These are phyloP conservation scores for Heterotis niloticus DNA, from an alignment of 2,113 vertebrate species.

Conservation along the genomic window DNA sequence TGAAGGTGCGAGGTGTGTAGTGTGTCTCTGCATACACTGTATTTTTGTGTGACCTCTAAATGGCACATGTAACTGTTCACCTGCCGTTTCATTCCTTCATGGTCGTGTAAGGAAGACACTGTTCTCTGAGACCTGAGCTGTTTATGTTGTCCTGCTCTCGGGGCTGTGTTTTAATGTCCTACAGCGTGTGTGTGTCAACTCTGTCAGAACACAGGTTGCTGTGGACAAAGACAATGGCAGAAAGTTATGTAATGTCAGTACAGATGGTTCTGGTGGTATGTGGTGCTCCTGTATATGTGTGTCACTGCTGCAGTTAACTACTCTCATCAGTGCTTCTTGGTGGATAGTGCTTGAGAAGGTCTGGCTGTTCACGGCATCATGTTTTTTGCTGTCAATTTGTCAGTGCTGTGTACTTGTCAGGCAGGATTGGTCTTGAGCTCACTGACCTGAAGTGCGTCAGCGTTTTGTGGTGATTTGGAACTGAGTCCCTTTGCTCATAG, in stretches of 20 bases:
- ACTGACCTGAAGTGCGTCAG: neutral
- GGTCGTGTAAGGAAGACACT: neutral
- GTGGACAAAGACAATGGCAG: no score
- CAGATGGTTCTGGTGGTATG: no score
- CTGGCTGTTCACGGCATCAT: neutral
- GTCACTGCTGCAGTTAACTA: neutral
- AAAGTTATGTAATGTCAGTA: no score
- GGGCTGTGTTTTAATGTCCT: no score
- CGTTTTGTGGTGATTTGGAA: neutral
- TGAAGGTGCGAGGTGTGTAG: constrained; percentile 57
- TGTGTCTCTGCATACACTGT: constrained; percentile 34
- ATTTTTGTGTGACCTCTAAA: constrained; percentile 20
- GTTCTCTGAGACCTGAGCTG: no score
- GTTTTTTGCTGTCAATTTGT: neutral
- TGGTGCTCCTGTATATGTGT: neutral
- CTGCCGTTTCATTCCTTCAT: neutral
- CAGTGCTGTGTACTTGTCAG: neutral
- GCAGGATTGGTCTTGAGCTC: neutral
- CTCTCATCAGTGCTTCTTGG: no score
- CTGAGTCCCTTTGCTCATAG: no score
- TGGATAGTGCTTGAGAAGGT: no score
- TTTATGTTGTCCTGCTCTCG: no score
- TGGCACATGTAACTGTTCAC: neutral
- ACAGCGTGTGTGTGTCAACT: no score
- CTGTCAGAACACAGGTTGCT: no score